phyloP scores from a whole-genome alignment of 1,140 invertebrate genomes.

The Agrilus planipennis region DNA sequence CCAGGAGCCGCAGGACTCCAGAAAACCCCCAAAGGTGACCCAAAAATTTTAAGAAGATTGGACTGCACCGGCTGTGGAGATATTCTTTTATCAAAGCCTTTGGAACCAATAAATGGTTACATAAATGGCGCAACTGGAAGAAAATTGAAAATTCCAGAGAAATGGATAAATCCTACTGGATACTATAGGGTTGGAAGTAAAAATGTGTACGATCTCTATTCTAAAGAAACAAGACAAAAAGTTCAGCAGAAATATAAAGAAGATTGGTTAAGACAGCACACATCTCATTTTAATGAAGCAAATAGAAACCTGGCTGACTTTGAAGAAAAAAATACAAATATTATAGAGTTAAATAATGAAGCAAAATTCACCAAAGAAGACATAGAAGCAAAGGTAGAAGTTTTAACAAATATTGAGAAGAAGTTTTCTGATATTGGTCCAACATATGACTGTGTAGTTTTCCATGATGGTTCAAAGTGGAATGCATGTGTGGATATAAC shows the following conservation, averaged over 20 bases:
- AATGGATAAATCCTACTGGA: conserved; percentile 75
- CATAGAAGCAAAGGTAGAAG: conserved; percentile 72
- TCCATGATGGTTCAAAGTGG: conserved; percentile 73
- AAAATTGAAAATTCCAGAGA: conserved; percentile 70
- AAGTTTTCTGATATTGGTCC: conserved; percentile 75
- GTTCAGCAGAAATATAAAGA: conserved; percentile 75
- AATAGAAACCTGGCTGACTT: conserved; percentile 60
- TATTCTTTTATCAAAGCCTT: conserved; percentile 77
- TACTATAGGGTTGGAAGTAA: conserved; percentile 80
- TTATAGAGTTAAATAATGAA: too few relatives aligned
- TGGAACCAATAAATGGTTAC: conserved; percentile 59
- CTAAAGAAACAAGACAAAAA: conserved; percentile 67
- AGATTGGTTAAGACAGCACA: conserved; percentile 82
- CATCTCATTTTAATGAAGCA: conserved; percentile 63
- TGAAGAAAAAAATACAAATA: too few relatives aligned
- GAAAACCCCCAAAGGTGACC: conserved; percentile 75
- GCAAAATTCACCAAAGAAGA: conserved; percentile 86
- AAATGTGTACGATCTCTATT: conserved; percentile 77
- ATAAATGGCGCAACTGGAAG: conserved; percentile 81
- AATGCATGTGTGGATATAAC: conserved; percentile 81
- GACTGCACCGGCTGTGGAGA: conserved; percentile 94
- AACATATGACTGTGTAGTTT: conserved; percentile 87
- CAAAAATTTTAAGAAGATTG: conserved; percentile 89
- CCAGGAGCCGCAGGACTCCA: conserved; percentile 86
- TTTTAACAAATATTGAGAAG: conserved; percentile 74